Base-by-base conservation (phyloP, 2,888 invertebrate species). In the Tipula confusa region DNA sequence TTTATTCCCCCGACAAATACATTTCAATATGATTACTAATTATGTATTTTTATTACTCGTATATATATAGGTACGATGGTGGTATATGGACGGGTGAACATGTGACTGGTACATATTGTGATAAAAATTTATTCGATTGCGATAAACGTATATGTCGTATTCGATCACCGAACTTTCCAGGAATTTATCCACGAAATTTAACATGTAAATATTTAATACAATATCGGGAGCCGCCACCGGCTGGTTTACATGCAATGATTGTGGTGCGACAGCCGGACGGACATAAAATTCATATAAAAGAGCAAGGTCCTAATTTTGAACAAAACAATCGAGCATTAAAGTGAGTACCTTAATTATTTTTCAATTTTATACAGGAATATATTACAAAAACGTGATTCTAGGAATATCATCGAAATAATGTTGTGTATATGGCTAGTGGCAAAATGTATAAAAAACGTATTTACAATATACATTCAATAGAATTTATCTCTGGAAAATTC, bases 151-250 rank as follows among this genome's bases (percentile, higher is more conserved):
- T 91, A 81, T 95, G 94, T 89, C 93, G 95, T 85, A 93, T 96
- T 85, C 95, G 95, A 89, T 96, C 96, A 29, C 97, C 97, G 11
- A 97, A 97, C 91, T 97, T 95, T 89, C 96, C 96, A 11, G 97
- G 97, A 83, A 93, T 96, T 86, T 97, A 97, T 89, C 96, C 96
- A 4, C 91, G 96, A 84, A 96, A 96, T 89, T 94, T 96, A 85
- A 95, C 95, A 86, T 95, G 95, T 89, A 93, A 94, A 88, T 95
- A 94, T 91, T 92, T 93, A 86, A 92, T 94, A 85, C 83, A 84
- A 85, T 81, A 84, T 80, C 90, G 90, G 85, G 86, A 88, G 48
- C 88, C 89, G 82, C 90, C 91, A 85, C 94, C 94, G 13, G 90
- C 92, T 15, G 95, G 94, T 85, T 93, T 94, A 88, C 94, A 95